Conservation (phyloP, 2,113 vertebrate genomes). For the Chauna torquata region DNA sequence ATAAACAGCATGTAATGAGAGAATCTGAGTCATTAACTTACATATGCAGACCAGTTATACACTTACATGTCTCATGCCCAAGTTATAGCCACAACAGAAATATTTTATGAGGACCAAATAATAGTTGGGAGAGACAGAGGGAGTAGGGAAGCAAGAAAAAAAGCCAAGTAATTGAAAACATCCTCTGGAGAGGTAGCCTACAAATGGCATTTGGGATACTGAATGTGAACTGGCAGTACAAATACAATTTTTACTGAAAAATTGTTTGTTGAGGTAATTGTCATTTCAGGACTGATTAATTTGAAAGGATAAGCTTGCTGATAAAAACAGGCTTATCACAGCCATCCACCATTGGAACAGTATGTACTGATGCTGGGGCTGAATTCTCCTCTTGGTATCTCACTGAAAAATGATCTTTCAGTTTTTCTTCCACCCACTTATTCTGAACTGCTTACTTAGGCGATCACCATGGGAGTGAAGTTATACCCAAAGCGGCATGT, state of each 20-base stretch:
- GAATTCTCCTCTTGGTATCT: not conserved
- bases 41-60: not conserved
- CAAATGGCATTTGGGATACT: not conserved
- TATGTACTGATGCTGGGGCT: not conserved
- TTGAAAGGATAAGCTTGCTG: not conserved
- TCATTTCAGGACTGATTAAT: not conserved
- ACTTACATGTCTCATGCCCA: not conserved
- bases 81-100: conserved; percentile 33
- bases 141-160: not conserved
- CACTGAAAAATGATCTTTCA: not conserved
- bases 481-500: not conserved
- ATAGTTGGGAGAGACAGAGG: not conserved
- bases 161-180: conserved; percentile 38
- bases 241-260: not conserved
- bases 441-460: not conserved
- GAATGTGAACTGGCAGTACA: not conserved
- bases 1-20: conserved; percentile 8
- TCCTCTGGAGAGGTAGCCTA: not conserved
- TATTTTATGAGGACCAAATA: not conserved
- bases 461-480: not conserved
- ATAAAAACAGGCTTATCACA: not conserved
- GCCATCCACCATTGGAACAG: not conserved
- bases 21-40: conserved; percentile 14
- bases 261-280: not conserved
- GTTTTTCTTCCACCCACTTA: not conserved